phyloP scores from a whole-genome alignment of 2,797 vertebrate species.

The Enteromius thamalakanensis region DNA sequence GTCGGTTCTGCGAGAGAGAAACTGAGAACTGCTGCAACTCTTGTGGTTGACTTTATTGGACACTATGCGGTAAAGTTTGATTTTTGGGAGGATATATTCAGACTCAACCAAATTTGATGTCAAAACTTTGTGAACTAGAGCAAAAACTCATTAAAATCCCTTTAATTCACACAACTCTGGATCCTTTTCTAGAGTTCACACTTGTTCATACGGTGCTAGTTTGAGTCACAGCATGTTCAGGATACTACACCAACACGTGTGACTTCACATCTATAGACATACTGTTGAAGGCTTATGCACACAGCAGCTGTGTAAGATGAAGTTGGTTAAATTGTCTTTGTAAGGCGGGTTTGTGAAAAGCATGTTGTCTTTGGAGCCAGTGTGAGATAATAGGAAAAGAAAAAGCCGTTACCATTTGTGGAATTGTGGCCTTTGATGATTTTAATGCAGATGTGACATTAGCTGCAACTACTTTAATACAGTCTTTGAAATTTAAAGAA shows the following conservation, averaged over 20 bases:
- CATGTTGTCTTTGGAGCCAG: slow-evolving; percentile 49
- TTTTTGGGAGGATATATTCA: slow-evolving; percentile 77
- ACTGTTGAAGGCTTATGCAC: not conserved
- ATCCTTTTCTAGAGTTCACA: slow-evolving; percentile 35
- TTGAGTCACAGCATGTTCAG: slow-evolving; percentile 30
- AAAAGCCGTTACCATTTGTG: slow-evolving; percentile 63
- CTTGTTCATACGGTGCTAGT: slow-evolving; percentile 30
- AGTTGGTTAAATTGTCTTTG: slow-evolving; percentile 24
- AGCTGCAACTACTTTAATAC: slow-evolving; percentile 39
- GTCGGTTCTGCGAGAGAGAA: slow-evolving; percentile 53
- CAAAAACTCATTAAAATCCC: slow-evolving; percentile 53
- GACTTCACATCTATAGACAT: slow-evolving; percentile 10
- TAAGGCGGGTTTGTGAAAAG: slow-evolving; percentile 40
- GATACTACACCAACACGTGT: not conserved
- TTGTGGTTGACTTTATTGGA: slow-evolving; percentile 72
- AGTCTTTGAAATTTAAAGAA: slow-evolving; percentile 24
- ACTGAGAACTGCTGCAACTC: slow-evolving; percentile 58
- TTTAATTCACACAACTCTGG: slow-evolving; percentile 15
- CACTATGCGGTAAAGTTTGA: slow-evolving; percentile 51
- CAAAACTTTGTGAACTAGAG: slow-evolving; percentile 65
- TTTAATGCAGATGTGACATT: slow-evolving; percentile 61
- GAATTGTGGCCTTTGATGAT: slow-evolving; percentile 65
- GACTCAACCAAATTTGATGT: slow-evolving; percentile 68
- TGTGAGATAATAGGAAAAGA: slow-evolving; percentile 61
- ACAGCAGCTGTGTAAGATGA: slow-evolving; percentile 12